Evolutionary conservation across 1,140 invertebrate genomes (phyloP).

Genomic region (Drosophila neocordata): DNA sequence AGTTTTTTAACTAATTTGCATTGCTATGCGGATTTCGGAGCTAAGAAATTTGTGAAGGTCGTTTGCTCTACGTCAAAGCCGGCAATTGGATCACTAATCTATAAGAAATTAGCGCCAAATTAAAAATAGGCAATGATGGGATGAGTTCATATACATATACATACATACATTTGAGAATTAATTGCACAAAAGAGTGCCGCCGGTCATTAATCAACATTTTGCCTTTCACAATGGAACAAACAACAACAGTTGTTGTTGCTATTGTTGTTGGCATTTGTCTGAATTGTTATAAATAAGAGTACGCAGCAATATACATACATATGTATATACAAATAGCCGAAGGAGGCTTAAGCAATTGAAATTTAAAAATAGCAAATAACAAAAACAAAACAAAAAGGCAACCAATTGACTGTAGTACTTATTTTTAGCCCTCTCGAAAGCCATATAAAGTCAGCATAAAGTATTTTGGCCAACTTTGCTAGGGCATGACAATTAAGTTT

Average conservation of each 20-base stretch:
- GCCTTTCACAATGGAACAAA: slow-evolving; percentile 40
- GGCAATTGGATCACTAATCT: slow-evolving; percentile 51
- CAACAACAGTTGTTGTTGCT: not conserved
- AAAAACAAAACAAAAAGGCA: slow-evolving; percentile 15
- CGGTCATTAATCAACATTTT: slow-evolving; percentile 70
- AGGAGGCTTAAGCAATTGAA: slow-evolving; percentile 24
- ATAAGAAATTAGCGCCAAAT: slow-evolving; percentile 52
- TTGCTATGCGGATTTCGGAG: slow-evolving; percentile 75
- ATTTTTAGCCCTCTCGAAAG: slow-evolving; percentile 40
- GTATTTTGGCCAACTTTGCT: slow-evolving; percentile 8
- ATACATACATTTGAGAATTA: slow-evolving; percentile 24
- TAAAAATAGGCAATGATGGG: slow-evolving; percentile 66
- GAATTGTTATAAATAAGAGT: slow-evolving; percentile 51
- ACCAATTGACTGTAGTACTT: slow-evolving; percentile 20
- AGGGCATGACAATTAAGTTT: slow-evolving; percentile 9
- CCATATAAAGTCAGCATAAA: not conserved
- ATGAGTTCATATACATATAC: slow-evolving; percentile 64
- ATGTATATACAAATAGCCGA: not conserved
- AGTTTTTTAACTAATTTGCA: slow-evolving; percentile 65
- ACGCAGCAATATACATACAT: not conserved
- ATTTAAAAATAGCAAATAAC: slow-evolving; percentile 33
- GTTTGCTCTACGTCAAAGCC: slow-evolving; percentile 51
- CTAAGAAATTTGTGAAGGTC: slow-evolving; percentile 72
- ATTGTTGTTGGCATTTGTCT: slow-evolving; percentile 23
- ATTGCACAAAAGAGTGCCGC: slow-evolving; percentile 56